These are phyloP conservation scores for Miniopterus natalensis DNA, from an alignment of 2,113 vertebrate genomes.

Conservation along the genomic window DNA sequence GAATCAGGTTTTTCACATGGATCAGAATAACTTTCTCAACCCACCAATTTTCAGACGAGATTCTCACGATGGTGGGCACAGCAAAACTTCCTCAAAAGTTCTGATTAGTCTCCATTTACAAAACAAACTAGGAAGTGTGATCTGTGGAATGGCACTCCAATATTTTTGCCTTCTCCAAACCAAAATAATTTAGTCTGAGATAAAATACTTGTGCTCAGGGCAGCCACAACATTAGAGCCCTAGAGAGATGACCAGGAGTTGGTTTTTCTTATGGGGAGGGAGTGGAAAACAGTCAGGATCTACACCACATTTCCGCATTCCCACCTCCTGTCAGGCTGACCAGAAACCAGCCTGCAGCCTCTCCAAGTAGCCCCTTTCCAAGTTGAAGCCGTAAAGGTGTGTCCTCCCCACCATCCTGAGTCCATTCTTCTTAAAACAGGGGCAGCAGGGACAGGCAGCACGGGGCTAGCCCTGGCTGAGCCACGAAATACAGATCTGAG, in stretches of 20 bases:
- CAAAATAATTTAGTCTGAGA: constrained; percentile 66
- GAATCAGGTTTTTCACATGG: not conserved
- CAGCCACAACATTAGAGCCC: constrained; percentile 67
- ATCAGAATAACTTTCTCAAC: not conserved
- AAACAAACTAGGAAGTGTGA: constrained; percentile 28
- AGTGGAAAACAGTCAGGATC: not conserved
- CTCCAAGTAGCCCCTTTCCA: not conserved
- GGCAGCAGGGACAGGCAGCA: accelerated
- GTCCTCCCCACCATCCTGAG: not conserved
- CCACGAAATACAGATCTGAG: not conserved
- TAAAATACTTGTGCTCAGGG: constrained; percentile 65
- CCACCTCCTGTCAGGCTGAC: not conserved
- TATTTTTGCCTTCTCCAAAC: constrained; percentile 66
- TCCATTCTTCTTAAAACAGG: not conserved
- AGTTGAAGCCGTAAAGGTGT: accelerated
- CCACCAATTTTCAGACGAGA: not conserved
- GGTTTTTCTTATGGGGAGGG: not conserved
- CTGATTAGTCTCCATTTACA: not conserved
- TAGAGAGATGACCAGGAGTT: not conserved
- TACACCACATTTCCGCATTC: not conserved
- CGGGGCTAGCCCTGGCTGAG: not conserved
- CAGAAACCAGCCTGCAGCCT: not conserved
- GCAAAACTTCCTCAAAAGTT: not conserved
- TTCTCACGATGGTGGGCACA: not conserved
- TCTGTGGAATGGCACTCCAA: not conserved